Conservation (phyloP, 1,140 invertebrate species). For the Conus betulinus region DNA sequence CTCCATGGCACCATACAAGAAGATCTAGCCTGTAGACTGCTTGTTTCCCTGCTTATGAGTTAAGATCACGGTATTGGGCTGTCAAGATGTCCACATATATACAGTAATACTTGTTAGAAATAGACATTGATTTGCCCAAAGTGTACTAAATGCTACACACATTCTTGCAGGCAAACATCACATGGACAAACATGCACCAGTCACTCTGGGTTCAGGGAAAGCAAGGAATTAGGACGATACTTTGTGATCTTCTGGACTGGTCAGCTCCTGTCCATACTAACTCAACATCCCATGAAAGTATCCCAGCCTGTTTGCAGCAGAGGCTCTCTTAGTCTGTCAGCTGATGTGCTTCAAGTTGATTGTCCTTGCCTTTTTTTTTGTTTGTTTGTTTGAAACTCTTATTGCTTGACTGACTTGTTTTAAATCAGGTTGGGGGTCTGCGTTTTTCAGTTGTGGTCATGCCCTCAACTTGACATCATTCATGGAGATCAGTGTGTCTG, state of each 20-base stretch:
- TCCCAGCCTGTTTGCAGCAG: not conserved
- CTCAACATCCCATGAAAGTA: not conserved
- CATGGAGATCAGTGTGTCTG: not conserved
- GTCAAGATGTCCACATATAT: too few species aligned
- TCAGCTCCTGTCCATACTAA: conserved; percentile 7
- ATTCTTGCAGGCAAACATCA: too few species aligned
- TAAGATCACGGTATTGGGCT: too few species aligned
- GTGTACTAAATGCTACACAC: too few species aligned
- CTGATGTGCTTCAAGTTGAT: conserved; percentile 1
- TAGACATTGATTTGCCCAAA: too few species aligned
- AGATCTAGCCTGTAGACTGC: too few species aligned
- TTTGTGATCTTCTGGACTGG: not conserved
- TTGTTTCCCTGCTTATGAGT: too few species aligned
- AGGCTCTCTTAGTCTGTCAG: not conserved
- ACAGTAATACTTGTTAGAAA: too few species aligned
- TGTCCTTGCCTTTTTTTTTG: not conserved
- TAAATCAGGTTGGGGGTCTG: not conserved
- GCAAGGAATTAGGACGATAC: not conserved
- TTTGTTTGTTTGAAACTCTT: not conserved
- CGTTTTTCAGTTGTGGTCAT: not conserved
- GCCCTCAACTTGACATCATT: not conserved
- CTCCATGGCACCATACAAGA: too few species aligned
- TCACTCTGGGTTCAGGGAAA: too few species aligned
- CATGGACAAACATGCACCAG: too few species aligned
- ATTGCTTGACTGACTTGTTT: not conserved